Percentiles rank a stretch among this genome's conserved stretches.
Evolutionary conservation across 2,113 vertebrate species (phyloP).

Genomic region (Delphinus delphis): DNA sequence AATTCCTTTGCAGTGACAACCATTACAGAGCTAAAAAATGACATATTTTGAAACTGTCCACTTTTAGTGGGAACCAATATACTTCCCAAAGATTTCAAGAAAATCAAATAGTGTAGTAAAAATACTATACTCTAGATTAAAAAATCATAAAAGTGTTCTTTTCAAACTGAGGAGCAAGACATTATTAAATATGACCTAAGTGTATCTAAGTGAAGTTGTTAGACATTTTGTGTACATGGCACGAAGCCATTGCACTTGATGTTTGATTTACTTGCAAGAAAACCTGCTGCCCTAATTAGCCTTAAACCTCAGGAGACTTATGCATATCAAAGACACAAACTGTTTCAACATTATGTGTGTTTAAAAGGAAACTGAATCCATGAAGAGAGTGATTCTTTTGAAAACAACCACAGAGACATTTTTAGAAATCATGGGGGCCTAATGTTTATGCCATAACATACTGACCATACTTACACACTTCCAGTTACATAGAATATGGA

Average conservation of each 20-base stretch:
- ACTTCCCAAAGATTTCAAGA: background rate
- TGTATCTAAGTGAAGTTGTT: slow-evolving; percentile 35
- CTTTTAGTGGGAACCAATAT: background rate
- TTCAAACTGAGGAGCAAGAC: background rate
- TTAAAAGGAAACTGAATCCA: slow-evolving; percentile 19
- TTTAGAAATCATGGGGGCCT: background rate
- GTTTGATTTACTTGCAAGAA: slow-evolving; percentile 63
- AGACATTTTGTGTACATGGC: background rate
- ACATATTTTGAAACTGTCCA: slow-evolving; percentile 52
- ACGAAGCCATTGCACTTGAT: slow-evolving; percentile 41
- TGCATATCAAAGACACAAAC: slow-evolving; percentile 24
- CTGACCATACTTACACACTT: background rate
- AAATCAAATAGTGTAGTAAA: slow-evolving; percentile 19
- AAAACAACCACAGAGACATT: background rate
- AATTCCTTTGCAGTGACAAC: slow-evolving; percentile 44
- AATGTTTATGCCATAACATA: background rate
- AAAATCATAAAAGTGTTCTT: background rate
- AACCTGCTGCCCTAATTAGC: slow-evolving; percentile 34
- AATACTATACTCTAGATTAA: background rate
- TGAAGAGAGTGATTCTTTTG: background rate
- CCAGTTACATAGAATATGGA: background rate
- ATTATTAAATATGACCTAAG: slow-evolving; percentile 31
- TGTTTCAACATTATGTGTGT: slow-evolving; percentile 49
- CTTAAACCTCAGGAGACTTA: slow-evolving; percentile 25
- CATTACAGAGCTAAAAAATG: slow-evolving; percentile 14